Conservation (phyloP, 2,888 invertebrate genomes). For the Troglohyphantes excavatus region DNA sequence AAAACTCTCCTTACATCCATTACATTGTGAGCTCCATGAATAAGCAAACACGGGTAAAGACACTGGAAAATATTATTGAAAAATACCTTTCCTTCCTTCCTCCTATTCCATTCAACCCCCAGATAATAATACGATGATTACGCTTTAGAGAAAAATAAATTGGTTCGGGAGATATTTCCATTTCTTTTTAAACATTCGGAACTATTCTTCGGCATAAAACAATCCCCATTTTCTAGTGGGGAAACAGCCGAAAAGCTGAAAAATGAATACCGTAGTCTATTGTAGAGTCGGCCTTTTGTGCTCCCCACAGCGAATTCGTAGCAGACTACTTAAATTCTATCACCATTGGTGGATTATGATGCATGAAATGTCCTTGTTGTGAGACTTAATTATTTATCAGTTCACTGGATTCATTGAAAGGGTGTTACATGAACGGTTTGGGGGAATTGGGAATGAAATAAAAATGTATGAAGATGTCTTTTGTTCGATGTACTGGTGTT, state of each 20-base stretch:
- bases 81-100: constrained; percentile 22
- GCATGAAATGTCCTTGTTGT: constrained; percentile 50
- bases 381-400: constrained; percentile 33
- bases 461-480: background rate
- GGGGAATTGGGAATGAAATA: background rate
- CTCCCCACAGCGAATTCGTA: background rate
- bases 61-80: background rate
- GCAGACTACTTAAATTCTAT: constrained; percentile 38
- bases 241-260: background rate
- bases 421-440: background rate
- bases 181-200: background rate
- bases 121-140: constrained; percentile 3
- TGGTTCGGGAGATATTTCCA: constrained; percentile 21
- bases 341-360: constrained; percentile 42
- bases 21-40: background rate
- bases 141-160: constrained; percentile 26
- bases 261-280: constrained; percentile 9
- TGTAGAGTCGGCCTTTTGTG: constrained; percentile 21
- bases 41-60: background rate
- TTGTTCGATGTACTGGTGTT: too few species aligned
- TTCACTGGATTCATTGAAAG: background rate
- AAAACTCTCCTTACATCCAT: too few species aligned
- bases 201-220: constrained; percentile 6
- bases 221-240: constrained; percentile 13
- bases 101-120: background rate